Evolutionary conservation across 1,140 invertebrate genomes (phyloP), one percentile per base, ranked within the genome.

Genomic region (Drosophila varians): DNA sequence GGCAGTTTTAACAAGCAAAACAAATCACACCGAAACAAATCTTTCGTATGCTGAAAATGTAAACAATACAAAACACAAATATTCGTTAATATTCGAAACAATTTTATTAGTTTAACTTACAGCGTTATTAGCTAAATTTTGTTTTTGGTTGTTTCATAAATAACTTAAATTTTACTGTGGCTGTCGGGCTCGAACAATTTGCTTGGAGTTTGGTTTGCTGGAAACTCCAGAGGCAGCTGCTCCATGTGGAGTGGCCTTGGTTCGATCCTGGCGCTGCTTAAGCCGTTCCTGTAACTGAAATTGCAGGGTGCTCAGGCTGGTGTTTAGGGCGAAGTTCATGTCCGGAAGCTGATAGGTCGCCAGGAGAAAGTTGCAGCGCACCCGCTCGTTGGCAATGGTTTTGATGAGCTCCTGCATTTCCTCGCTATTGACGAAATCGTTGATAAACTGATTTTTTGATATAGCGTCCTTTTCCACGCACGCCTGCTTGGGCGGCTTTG

Each of bases 311-410:
- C 76, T 53, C 2, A 43, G 21, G 1, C 36, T 31, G 0, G 77
- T 87, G 38, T 74, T 77, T 1, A 87, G 34, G 5, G 48, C 4
- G 12, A 86, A 86, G 26, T 82, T 82, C 52, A 86, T 86, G n/a
- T 86, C 80, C 1, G 82, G 57, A 2, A 86, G 26, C 42, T 87
- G 55, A 40, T 87, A 87, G n/a, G 73, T 87, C n/a, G 77, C 77
- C 14, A 86, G 34, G 1, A 87, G 16, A 28, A 86, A 86, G 21
- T 87, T 86, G 25, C 82, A 87, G 3, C 82, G 76, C 7, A 84
- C 80, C 0, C 80, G 61, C 25, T 84, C 80, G 5, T 12, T 69
- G 11, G 80, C 80, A 9, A 84, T 80, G 4, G 34, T 57, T 21
- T 66, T 61, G 9, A 87, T 49, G 8, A 74, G 6, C 2, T 23